These are phyloP conservation scores for Steatornis caripensis DNA, from an alignment of 2,113 vertebrate species.

Conservation along the genomic window DNA sequence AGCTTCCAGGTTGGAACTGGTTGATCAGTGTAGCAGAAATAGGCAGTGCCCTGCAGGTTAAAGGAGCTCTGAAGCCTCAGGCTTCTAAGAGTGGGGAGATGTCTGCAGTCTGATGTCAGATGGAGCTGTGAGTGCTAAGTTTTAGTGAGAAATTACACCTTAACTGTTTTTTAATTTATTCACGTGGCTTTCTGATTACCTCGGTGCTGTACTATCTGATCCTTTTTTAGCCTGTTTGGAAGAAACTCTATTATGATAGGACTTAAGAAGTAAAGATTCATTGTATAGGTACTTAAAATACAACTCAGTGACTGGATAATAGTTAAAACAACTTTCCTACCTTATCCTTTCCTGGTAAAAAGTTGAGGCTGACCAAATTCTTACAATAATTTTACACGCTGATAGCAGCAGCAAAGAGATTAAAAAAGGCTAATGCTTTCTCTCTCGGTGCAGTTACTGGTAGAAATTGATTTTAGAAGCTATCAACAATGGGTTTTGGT, in stretches of 20 bases:
- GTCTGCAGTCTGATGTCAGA: background rate
- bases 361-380: background rate
- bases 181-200: background rate
- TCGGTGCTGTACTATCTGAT: background rate
- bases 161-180: background rate
- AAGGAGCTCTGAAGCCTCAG: background rate
- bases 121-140: background rate
- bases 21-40: background rate
- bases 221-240: background rate
- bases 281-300: background rate
- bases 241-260: background rate
- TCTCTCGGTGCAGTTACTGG: background rate
- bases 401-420: background rate
- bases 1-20: background rate
- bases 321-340: background rate
- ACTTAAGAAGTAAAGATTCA: background rate
- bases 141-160: background rate
- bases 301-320: background rate
- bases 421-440: background rate
- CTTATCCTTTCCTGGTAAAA: background rate
- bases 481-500: background rate
- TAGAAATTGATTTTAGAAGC: background rate
- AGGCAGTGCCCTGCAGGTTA: background rate
- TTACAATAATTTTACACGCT: background rate
- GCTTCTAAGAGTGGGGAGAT: rapidly evolving